These are phyloP conservation scores for Aricia agestis DNA, from an alignment of 1,140 invertebrate genomes.

Conservation along the genomic window DNA sequence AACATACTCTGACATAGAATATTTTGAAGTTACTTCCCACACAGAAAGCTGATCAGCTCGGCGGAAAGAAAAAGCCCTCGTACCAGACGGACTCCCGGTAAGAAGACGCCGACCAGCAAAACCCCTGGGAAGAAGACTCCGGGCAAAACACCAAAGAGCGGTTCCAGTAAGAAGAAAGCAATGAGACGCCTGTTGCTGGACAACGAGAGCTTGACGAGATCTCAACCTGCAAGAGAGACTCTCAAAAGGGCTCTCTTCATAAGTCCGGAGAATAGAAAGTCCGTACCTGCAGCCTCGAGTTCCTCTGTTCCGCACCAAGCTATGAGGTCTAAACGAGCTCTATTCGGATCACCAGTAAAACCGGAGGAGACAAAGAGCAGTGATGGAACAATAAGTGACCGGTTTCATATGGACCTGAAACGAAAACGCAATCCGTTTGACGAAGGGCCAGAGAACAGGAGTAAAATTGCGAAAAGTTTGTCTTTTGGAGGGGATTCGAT, in stretches of 20 bases:
- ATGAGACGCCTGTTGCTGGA: slow-evolving; percentile 58
- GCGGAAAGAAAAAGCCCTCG: slow-evolving; percentile 68
- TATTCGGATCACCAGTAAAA: slow-evolving; percentile 76
- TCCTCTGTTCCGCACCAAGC: slow-evolving; percentile 57
- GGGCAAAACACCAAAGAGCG: slow-evolving; percentile 66
- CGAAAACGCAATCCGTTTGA: slow-evolving; percentile 76
- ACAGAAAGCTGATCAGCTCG: slow-evolving; percentile 64
- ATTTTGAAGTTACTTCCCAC: slow-evolving; percentile 67
- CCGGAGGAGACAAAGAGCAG: slow-evolving; percentile 53
- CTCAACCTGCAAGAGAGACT: slow-evolving; percentile 67
- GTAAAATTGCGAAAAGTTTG: slow-evolving; percentile 78
- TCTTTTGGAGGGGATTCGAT: slow-evolving; percentile 76
- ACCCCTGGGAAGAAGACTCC: slow-evolving; percentile 69
- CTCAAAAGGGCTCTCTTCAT: slow-evolving; percentile 81
- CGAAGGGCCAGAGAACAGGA: slow-evolving; percentile 70
- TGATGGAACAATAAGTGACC: slow-evolving; percentile 55
- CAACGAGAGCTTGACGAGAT: slow-evolving; percentile 45
- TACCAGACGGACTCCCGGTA: slow-evolving; percentile 59
- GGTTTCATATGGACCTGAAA: slow-evolving; percentile 44
- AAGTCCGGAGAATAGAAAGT: slow-evolving; percentile 76
- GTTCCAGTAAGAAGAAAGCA: slow-evolving; percentile 72
- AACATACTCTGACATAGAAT: slow-evolving; percentile 34
- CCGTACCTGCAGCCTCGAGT: slow-evolving; percentile 44
- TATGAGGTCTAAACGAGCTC: slow-evolving; percentile 76
- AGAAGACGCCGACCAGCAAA: slow-evolving; percentile 57